Evolutionary conservation across 2,797 vertebrate species (phyloP), one percentile per base, ranked within the genome.

Genomic region (Acipenser oxyrinchus): DNA sequence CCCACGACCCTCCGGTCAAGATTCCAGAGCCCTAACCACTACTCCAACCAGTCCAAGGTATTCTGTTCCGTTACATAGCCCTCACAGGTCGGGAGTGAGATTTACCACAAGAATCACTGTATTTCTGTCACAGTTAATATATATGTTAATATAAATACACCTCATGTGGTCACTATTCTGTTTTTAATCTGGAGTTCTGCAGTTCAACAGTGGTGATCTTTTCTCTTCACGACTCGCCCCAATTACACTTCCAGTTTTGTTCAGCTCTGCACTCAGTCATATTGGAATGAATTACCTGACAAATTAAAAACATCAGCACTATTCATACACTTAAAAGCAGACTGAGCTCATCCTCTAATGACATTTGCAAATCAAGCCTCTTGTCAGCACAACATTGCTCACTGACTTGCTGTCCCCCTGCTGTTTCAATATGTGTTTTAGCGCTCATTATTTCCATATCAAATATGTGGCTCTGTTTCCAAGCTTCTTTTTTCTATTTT

Each of bases 211-310:
- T 53, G 10, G 52, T 12, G 50, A 57, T 63, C 74, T 7, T 55
- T 52, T 8, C 37, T 51, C 15, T 13, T n/a, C 23, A 51, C 73
- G 78, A 81, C 78, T 18, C 79, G 82, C 81, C 82, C 79, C 82
- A 87, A 84, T 87, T 82, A 83, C 79, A 83, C 72, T 73, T 79
- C 73, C 79, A 57, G 71, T 84, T 88, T 84, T 81, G 82, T 62
- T 37, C 60, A 37, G 6, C 60, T 9, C 7, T 7, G 60, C 60
- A 10, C 18, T 87, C 83, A 86, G 82, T 84, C 82, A 85, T 77
- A 75, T 79, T 69, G 77, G 79, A 84, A 83, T 77, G 78, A 83
- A 85, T 85, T 83, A 85, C 81, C 81, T 87, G 86, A 85, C 85
- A 88, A 87, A 88, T 84, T 79, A 82, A 83, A n/a, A 79, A 79